Evolutionary conservation across 2,113 vertebrate species (phyloP).

Genomic region (Rhabdomys dilectus): DNA sequence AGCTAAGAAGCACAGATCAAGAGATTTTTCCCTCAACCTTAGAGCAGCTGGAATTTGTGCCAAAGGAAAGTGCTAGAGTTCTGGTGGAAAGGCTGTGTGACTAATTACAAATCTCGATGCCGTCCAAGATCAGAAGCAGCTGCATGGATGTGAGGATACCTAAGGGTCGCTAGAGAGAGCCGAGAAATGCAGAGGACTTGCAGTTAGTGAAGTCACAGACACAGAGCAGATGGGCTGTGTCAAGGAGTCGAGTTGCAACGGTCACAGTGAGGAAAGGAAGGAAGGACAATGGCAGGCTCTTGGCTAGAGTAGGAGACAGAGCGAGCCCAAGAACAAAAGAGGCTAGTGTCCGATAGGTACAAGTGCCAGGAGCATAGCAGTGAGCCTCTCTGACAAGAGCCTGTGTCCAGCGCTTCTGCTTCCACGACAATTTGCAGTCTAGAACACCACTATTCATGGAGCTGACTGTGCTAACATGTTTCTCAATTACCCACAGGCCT

Average conservation of each 20-base stretch:
- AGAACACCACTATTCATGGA: not conserved
- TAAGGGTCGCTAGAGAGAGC: not conserved
- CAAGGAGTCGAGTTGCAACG: not conserved
- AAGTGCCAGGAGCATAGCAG: not conserved
- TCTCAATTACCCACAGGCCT: not conserved
- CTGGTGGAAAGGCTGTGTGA: not conserved
- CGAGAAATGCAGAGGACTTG: not conserved
- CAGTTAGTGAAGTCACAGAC: not conserved
- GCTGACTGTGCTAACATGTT: not conserved
- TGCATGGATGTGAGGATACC: not conserved
- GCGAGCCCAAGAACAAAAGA: accelerated
- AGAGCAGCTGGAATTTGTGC: not conserved
- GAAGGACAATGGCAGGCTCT: too few species aligned
- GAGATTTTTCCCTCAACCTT: not conserved
- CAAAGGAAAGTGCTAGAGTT: not conserved
- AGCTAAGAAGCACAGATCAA: not conserved
- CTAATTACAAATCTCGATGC: not conserved
- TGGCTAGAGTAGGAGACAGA: not conserved
- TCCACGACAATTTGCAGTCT: not conserved
- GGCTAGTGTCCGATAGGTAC: accelerated
- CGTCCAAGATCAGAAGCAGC: not conserved
- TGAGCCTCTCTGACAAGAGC: too few species aligned
- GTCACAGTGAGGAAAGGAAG: not conserved
- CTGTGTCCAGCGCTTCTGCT: not conserved
- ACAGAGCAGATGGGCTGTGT: not conserved